Evolutionary conservation across 2,797 vertebrate genomes (phyloP), one percentile per base, ranked within the genome.

Genomic region (Tadarida brasiliensis): DNA sequence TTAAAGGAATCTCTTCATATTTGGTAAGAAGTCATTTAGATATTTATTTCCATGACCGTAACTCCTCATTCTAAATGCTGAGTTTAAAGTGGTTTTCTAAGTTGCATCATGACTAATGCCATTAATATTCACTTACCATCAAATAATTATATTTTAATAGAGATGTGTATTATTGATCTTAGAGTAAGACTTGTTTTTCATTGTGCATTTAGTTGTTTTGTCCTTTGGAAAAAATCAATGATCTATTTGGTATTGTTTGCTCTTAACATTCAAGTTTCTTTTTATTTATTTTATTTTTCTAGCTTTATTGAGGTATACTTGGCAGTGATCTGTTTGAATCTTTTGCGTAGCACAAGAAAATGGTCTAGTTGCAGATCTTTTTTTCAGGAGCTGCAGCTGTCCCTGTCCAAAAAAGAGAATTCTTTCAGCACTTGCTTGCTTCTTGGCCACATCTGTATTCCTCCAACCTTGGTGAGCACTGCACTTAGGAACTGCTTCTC

Each of bases 11-110:
- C 7, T 26, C 16, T 85, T 85, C 10, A 12, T 39, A 3, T 70
- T 92, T 88, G 51, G 26, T 81, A 84, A 94, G 54, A 94, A 96
- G 86, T 1, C 19, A 68, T 47, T 61, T 74, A 30, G 30, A 19
- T 84, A 11, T 57, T 84, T 77, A 65, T 91, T 96, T 96, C 87
- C 47, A 65, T 56, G 44, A n/a, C 81, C 26, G 88, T 33, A 91
- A n/a, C 51, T 65, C 56, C 30, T 90, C 71, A 39, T 61, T 88
- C 96, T 76, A 22, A 89, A 73, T n/a, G 33, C 35, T 89, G 67
- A 94, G 86, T 96, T 96, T 80, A 92, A 94, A 73, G n/a, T 56
- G 39, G 35, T 20, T 80, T 73, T 85, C 49, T 92, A 90, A 89
- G n/a, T 59, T 24, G 11, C 20, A 77, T 51, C 1, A 57, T 63